These are phyloP conservation scores for Leptodactylus fuscus DNA, from an alignment of 2,113 vertebrate species.

Conservation along the genomic window DNA sequence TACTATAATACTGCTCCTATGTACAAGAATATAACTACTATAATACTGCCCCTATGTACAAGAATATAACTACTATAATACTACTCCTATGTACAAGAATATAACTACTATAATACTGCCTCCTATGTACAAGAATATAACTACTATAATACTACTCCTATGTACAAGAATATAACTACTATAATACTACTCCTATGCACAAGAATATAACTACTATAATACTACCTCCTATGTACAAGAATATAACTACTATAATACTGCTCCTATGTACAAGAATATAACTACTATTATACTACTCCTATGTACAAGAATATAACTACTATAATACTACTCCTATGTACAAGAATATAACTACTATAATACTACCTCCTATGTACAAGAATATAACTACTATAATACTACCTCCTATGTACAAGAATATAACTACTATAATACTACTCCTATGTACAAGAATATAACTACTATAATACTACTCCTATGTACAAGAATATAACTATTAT, in stretches of 20 bases:
- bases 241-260: too few species aligned
- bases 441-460: neutral
- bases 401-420: too few species aligned
- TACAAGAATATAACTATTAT: too few species aligned
- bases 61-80: slow-evolving; percentile 1
- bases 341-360: too few species aligned
- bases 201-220: too few species aligned
- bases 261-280: neutral
- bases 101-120: neutral
- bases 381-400: too few species aligned
- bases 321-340: too few species aligned
- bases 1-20: slow-evolving; percentile 5
- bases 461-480: neutral
- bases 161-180: neutral
- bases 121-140: neutral
- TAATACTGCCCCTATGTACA: too few species aligned
- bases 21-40: neutral
- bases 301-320: neutral
- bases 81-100: neutral
- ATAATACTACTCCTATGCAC: neutral
- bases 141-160: neutral
- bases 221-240: too few species aligned
- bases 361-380: too few species aligned
- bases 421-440: neutral
- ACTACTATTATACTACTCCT: neutral